phyloP scores from a whole-genome alignment of 2,888 invertebrate species.

The Sphaerophoria taeniata region DNA sequence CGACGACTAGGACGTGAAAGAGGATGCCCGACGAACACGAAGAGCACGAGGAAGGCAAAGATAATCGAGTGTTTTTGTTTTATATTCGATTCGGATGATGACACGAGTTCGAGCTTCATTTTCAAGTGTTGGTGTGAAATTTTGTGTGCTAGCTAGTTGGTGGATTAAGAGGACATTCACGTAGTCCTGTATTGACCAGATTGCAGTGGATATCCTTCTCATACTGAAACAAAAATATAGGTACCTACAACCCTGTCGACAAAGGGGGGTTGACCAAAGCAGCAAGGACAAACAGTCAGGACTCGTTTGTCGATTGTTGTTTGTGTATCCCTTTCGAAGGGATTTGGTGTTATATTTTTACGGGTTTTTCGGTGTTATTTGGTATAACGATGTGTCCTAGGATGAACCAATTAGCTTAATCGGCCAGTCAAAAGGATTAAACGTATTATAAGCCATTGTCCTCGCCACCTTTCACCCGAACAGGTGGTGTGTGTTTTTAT shows the following conservation, averaged over 20 bases:
- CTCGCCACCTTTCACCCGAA: neutral
- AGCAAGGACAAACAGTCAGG: constrained; percentile 17
- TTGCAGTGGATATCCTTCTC: neutral
- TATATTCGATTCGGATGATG: constrained; percentile 3
- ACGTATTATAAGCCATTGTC: constrained; percentile 40
- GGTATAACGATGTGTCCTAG: constrained; percentile 59
- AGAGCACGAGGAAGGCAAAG: neutral
- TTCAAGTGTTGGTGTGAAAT: neutral
- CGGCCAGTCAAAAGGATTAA: constrained; percentile 65
- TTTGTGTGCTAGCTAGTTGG: constrained; percentile 31
- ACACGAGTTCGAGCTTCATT: neutral
- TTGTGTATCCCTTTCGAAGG: constrained; percentile 39
- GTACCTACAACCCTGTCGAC: neutral
- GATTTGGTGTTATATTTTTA: neutral
- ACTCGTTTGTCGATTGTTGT: constrained; percentile 59
- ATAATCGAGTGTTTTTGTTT: constrained; percentile 21
- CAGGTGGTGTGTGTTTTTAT: constrained; percentile 11
- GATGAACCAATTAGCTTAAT: constrained; percentile 66
- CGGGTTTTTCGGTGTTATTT: constrained; percentile 29
- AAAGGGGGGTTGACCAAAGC: constrained; percentile 20
- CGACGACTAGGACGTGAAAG: too few species aligned
- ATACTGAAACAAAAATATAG: neutral
- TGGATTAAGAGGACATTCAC: constrained; percentile 35
- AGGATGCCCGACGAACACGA: too few species aligned
- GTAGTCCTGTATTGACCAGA: constrained; percentile 30